These are phyloP conservation scores for Chaunax sp. DNA, from an alignment of 2,797 vertebrate species.

Conservation along the genomic window DNA sequence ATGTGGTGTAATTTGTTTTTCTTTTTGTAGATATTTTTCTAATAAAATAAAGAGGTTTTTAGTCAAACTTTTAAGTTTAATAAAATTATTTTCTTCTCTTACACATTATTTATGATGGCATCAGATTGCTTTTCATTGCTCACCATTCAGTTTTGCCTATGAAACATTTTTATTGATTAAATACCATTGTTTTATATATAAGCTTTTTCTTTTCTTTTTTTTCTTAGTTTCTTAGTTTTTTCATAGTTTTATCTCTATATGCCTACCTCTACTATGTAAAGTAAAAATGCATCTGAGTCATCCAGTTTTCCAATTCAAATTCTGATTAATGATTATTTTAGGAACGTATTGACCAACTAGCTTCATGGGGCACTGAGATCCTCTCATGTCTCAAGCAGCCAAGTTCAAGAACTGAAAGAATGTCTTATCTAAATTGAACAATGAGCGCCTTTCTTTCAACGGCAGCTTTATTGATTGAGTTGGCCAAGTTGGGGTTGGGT, in stretches of 20 bases:
- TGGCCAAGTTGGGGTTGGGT: not conserved
- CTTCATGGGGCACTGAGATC: not conserved
- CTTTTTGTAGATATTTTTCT: not conserved
- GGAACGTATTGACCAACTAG: slow-evolving; percentile 16
- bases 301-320: not conserved
- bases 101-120: not conserved
- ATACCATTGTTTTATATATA: not conserved
- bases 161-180: not conserved
- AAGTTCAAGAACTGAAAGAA: not conserved
- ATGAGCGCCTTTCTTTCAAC: not conserved
- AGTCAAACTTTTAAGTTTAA: not conserved
- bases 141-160: not conserved
- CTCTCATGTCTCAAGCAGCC: not conserved
- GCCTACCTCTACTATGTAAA: not conserved
- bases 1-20: not conserved
- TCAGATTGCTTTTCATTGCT: not conserved
- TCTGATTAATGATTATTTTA: slow-evolving; percentile 31
- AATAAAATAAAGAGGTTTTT: no score
- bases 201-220: not conserved
- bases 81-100: not conserved
- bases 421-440: not conserved
- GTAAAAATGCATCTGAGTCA: not conserved
- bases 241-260: not conserved
- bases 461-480: slow-evolving; percentile 26
- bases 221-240: not conserved